Evolutionary conservation across 2,888 invertebrate species (phyloP).

Genomic region (Scaptomyza reducta): DNA sequence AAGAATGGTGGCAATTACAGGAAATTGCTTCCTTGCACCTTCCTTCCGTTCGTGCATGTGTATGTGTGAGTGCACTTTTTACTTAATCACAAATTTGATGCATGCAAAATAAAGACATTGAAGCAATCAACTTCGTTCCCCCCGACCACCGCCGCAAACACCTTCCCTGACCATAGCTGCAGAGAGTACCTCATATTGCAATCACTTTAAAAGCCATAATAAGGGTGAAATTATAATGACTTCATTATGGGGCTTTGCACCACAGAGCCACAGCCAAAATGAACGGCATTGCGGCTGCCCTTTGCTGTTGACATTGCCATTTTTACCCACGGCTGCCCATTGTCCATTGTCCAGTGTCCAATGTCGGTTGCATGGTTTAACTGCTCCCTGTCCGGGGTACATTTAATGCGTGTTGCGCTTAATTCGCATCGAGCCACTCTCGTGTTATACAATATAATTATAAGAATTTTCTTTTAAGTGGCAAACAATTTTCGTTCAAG

Average conservation of each 20-base stretch:
- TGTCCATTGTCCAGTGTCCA: conserved; percentile 23
- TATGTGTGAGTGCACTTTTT: conserved; percentile 58
- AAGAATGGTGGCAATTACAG: conserved; percentile 82
- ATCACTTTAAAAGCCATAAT: conserved; percentile 82
- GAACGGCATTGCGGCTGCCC: conserved; percentile 30
- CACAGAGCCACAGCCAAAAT: conserved; percentile 3
- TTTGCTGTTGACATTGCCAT: conserved; percentile 64
- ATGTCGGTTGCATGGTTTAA: conserved; percentile 13
- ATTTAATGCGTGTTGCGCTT: conserved; percentile 50
- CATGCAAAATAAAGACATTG: conserved; percentile 81
- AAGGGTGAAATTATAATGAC: conserved; percentile 81
- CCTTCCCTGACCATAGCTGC: conserved; percentile 17
- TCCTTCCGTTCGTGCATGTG: conserved; percentile 52
- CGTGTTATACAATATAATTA: conserved; percentile 71
- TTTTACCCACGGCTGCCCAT: conserved; percentile 10
- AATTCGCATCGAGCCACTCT: conserved; percentile 56
- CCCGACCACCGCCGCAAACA: not conserved
- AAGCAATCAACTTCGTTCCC: conserved; percentile 24
- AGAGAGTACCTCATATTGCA: conserved; percentile 68
- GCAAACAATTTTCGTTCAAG: conserved; percentile 43
- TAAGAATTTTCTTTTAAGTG: conserved; percentile 67
- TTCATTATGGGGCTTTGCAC: conserved; percentile 63
- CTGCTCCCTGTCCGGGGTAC: conserved; percentile 31
- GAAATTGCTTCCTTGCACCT: conserved; percentile 83
- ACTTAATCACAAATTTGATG: conserved; percentile 75